A percentile compares a stretch with the other conserved stretches of the same genome.
Conservation (phyloP, 30 jellyfish, hydroid and myxozoan genomes). For the Aurelia coerulea region DNA sequence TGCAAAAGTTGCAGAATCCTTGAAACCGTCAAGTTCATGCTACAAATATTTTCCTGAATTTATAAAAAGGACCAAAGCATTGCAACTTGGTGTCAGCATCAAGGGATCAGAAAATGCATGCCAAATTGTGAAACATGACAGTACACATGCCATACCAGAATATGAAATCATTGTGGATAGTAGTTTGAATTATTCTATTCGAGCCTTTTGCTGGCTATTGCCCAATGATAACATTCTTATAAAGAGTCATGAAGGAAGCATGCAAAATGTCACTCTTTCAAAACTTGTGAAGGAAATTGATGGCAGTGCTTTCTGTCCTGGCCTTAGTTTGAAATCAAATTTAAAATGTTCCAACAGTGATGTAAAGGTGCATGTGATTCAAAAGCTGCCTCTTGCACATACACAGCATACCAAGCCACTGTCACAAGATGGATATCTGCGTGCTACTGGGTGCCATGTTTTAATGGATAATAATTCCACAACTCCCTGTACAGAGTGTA, state of each 20-base stretch:
- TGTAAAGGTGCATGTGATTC: conserved; percentile 24
- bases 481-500: neutral
- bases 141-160: conserved; percentile 21
- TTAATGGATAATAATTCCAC: neutral
- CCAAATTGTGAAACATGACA: neutral
- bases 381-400: neutral
- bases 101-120: neutral
- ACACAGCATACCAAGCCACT: conserved; percentile 21
- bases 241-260: neutral
- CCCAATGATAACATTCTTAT: neutral
- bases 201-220: conserved; percentile 52
- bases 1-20: neutral
- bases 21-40: neutral
- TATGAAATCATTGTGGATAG: conserved; percentile 26
- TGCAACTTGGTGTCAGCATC: conserved; percentile 10
- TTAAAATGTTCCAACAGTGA: conserved; percentile 8
- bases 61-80: neutral
- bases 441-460: conserved; percentile 10
- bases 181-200: conserved; percentile 19
- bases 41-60: conserved; percentile 16
- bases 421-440: conserved; percentile 18
- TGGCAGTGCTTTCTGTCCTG: conserved; percentile 19
- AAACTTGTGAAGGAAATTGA: conserved; percentile 36
- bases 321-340: conserved; percentile 8
- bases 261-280: conserved; percentile 41